Evolutionary conservation across 2,797 vertebrate species (phyloP).

Genomic region (Alauda arvensis): DNA sequence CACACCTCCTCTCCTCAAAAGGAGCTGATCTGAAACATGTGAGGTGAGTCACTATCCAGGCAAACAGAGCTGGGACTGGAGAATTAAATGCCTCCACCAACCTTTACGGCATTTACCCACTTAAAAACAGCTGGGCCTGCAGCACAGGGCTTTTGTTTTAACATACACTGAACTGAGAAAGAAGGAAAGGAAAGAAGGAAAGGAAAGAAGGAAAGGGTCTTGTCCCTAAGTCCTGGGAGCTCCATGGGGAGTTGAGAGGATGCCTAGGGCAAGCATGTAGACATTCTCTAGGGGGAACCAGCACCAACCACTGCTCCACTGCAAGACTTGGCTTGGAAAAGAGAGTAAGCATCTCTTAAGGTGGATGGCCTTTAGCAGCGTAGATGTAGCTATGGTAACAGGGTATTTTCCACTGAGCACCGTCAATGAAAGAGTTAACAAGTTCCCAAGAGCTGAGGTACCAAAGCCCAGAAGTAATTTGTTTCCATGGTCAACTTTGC

Average conservation of each 20-base stretch:
- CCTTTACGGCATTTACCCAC: neutral
- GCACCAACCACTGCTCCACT: neutral
- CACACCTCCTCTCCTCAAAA: neutral
- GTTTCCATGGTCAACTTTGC: neutral
- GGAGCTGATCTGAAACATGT: neutral
- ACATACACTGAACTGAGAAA: fast-evolving
- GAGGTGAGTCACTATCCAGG: constrained; percentile 1
- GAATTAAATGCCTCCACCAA: neutral
- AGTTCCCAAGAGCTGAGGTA: neutral
- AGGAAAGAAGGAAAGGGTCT: neutral
- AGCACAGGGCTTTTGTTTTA: neutral
- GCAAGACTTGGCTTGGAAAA: neutral
- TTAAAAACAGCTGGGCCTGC: neutral
- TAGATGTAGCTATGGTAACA: neutral
- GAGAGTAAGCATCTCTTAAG: neutral
- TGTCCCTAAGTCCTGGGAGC: neutral
- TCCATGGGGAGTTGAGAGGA: neutral
- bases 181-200: neutral
- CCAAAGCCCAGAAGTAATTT: neutral
- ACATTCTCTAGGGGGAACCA: neutral
- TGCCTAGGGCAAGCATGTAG: fast-evolving
- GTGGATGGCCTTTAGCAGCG: neutral
- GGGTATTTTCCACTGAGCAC: neutral
- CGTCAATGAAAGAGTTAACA: neutral
- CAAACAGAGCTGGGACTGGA: neutral